Percentiles rank a stretch among this genome's conserved stretches.
Evolutionary conservation across 2,888 invertebrate species (phyloP).

Genomic region (Caenorhabditis becei): DNA sequence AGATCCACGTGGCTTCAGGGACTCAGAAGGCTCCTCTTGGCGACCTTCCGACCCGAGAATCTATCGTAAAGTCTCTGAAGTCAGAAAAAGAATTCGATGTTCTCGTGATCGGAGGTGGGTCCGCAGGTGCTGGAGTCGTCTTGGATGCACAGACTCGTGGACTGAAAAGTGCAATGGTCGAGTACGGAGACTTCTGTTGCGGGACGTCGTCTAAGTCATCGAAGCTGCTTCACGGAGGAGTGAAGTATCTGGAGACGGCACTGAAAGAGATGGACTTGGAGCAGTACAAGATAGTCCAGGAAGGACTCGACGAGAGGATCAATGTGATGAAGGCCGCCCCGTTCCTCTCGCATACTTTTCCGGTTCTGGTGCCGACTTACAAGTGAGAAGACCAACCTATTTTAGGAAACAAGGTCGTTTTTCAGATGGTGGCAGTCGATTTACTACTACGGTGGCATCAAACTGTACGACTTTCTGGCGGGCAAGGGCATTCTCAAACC

Average conservation of each 20-base stretch:
- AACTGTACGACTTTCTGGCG: constrained; percentile 39
- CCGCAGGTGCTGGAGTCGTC: constrained; percentile 34
- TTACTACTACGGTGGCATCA: constrained; percentile 45
- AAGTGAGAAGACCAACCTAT: constrained; percentile 12
- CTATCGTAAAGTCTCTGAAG: constrained; percentile 14
- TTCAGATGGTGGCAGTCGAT: constrained; percentile 50
- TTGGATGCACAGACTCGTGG: constrained; percentile 46
- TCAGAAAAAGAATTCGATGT: constrained; percentile 44
- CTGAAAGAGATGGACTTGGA: constrained; percentile 31
- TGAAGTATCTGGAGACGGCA: constrained; percentile 50
- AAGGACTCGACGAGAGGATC: constrained; percentile 27
- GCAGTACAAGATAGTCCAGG: constrained; percentile 39
- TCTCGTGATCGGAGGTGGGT: constrained; percentile 40
- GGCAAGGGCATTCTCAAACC: constrained; percentile 40
- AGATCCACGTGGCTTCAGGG: constrained; percentile 19
- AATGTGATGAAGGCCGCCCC: constrained; percentile 44
- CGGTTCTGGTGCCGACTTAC: constrained; percentile 48
- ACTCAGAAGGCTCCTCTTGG: background rate
- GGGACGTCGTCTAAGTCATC: constrained; percentile 47
- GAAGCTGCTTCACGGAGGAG: constrained; percentile 46
- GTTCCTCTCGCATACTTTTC: constrained; percentile 31
- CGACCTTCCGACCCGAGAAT: constrained; percentile 26
- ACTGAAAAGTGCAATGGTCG: constrained; percentile 44
- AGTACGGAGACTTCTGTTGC: constrained; percentile 40
- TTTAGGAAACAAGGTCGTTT: background rate